Evolutionary conservation across 2,113 vertebrate species (phyloP).

Genomic region (Bos indicus): DNA sequence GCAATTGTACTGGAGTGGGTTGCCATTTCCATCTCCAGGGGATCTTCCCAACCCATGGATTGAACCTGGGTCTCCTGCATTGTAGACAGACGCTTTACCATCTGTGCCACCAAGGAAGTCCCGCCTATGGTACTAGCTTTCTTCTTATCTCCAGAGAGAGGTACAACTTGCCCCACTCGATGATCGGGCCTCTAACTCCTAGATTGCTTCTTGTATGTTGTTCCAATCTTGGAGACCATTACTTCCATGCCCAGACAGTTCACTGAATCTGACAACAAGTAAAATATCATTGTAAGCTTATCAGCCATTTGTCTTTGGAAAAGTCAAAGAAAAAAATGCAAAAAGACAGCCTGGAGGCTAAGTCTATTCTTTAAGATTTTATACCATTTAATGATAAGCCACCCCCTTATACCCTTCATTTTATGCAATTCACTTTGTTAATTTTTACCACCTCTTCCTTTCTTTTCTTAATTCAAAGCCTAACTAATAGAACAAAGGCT

Average conservation of each 20-base stretch:
- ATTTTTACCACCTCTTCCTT: constrained; percentile 53
- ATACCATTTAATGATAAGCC: constrained; percentile 2
- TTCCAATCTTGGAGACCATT: neutral
- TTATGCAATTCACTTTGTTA: constrained; percentile 28
- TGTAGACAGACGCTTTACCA: neutral
- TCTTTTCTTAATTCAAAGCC: constrained; percentile 49
- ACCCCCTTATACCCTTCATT: neutral
- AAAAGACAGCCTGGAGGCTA: neutral
- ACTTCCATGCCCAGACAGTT: neutral
- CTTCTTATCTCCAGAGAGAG: neutral
- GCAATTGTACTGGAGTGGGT: neutral
- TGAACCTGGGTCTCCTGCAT: fast-evolving
- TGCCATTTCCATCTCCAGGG: neutral
- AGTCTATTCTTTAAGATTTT: constrained; percentile 57
- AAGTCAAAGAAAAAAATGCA: neutral
- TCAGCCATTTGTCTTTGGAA: neutral
- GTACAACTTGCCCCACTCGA: neutral
- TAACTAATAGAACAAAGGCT: constrained; percentile 43
- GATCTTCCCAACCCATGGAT: neutral
- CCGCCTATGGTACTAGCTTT: neutral
- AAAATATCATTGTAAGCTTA: neutral
- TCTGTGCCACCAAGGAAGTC: neutral
- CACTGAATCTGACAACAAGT: neutral
- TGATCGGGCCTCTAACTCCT: neutral
- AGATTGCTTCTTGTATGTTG: neutral